Percentiles rank a stretch among this genome's conserved stretches.
Conservation (phyloP, 2,797 vertebrate species). For the Takifugu rubripes region DNA sequence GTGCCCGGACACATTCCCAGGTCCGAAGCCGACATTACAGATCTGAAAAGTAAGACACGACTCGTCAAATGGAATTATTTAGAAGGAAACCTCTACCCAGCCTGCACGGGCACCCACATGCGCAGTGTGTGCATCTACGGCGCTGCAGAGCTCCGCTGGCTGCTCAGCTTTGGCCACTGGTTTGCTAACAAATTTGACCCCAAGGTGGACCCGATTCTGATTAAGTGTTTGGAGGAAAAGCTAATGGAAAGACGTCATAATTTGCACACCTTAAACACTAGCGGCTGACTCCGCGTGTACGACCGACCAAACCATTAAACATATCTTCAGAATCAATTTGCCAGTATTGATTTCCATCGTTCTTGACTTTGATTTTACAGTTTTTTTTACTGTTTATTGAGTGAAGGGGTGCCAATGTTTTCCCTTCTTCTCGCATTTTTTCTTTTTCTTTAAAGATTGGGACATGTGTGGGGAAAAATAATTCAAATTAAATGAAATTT, state of each 20-base stretch:
- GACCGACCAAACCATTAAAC: no score
- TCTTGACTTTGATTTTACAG: neutral
- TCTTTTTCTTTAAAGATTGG: neutral
- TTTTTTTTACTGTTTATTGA: neutral
- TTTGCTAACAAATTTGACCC: constrained; percentile 94
- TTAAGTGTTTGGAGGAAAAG: constrained; percentile 87
- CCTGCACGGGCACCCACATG: constrained; percentile 85
- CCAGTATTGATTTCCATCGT: neutral
- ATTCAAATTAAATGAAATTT: no score
- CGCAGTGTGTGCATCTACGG: constrained; percentile 92
- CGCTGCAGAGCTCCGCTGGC: constrained; percentile 87
- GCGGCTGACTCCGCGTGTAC: neutral
- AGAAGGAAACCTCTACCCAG: constrained; percentile 83
- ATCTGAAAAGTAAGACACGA: constrained; percentile 88
- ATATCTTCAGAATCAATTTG: no score
- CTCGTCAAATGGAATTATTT: constrained; percentile 93
- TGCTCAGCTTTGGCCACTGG: constrained; percentile 87
- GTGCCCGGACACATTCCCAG: constrained; percentile 81
- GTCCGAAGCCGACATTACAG: constrained; percentile 80
- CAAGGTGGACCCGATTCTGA: constrained; percentile 86
- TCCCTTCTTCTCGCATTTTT: neutral
- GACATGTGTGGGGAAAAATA: no score
- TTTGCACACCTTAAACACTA: neutral
- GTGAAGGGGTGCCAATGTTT: constrained; percentile 29
- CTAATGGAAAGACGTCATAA: constrained; percentile 76